These are phyloP conservation scores for Cantharis lateralis DNA, from an alignment of 2,888 invertebrate genomes.

Conservation along the genomic window DNA sequence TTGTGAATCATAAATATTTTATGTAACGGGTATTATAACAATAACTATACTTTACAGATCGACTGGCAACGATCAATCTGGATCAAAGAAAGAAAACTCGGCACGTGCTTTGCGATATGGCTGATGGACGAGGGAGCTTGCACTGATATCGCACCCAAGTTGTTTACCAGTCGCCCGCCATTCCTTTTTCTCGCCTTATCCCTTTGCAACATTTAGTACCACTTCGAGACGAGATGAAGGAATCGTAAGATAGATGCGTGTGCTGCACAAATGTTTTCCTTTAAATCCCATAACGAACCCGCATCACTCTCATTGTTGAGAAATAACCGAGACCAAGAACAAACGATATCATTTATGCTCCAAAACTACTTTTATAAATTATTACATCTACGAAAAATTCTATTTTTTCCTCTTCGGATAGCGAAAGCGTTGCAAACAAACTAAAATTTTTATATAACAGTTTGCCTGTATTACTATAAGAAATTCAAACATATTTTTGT, in stretches of 20 bases:
- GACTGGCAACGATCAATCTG: constrained; percentile 31
- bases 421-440: not conserved
- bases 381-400: not conserved
- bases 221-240: constrained; percentile 19
- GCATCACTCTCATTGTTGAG: not conserved
- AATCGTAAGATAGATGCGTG: constrained; percentile 6
- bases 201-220: constrained; percentile 29
- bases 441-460: not conserved
- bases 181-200: constrained; percentile 17
- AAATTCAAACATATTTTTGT: no score
- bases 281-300: constrained; percentile 11
- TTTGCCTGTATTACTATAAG: no score
- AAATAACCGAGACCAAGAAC: not conserved
- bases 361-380: not conserved
- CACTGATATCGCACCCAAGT: constrained; percentile 22
- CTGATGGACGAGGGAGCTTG: constrained; percentile 27
- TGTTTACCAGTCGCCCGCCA: constrained; percentile 27
- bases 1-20: constrained; percentile 36
- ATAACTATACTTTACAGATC: constrained; percentile 39
- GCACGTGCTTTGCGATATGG: constrained; percentile 34
- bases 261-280: constrained; percentile 26
- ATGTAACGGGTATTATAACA: constrained; percentile 36
- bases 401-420: not conserved
- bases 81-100: constrained; percentile 24
- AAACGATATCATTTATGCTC: not conserved